Evolutionary conservation across 2,113 vertebrate species (phyloP).

Genomic region (Mirounga angustirostris): DNA sequence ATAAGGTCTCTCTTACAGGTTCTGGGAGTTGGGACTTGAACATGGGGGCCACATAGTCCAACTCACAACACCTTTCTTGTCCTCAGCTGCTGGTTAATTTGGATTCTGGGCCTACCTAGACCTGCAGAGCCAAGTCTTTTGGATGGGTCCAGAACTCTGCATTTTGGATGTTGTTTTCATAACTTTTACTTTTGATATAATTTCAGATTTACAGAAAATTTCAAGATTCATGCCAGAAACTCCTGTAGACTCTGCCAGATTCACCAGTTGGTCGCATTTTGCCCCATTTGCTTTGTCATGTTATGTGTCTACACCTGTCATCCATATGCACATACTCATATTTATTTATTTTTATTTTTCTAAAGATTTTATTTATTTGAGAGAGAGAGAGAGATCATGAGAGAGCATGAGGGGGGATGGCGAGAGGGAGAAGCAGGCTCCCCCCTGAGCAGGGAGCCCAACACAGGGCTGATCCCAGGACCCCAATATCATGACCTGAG

Average conservation of each 20-base stretch:
- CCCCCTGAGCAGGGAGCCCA: neutral
- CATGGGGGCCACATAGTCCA: neutral
- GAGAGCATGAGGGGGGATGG: neutral
- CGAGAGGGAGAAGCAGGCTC: neutral
- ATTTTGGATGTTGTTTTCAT: neutral
- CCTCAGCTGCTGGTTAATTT: neutral
- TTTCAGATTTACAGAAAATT: neutral
- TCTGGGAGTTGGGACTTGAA: too few species aligned
- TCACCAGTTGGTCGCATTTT: neutral
- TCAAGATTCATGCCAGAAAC: neutral
- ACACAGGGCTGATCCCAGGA: neutral
- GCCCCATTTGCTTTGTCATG: too few species aligned
- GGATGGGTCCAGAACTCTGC: neutral
- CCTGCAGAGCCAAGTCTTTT: neutral
- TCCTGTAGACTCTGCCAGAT: neutral
- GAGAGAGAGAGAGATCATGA: neutral
- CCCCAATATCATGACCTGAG: neutral
- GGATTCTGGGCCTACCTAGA: neutral
- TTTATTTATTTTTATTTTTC: neutral
- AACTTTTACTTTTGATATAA: neutral
- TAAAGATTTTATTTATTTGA: neutral
- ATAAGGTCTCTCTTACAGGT: neutral
- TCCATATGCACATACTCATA: rapidly evolving
- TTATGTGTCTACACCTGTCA: neutral
- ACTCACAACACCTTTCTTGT: neutral